phyloP scores from a whole-genome alignment of 2,113 vertebrate species.

The Tragelaphus strepsiceros region DNA sequence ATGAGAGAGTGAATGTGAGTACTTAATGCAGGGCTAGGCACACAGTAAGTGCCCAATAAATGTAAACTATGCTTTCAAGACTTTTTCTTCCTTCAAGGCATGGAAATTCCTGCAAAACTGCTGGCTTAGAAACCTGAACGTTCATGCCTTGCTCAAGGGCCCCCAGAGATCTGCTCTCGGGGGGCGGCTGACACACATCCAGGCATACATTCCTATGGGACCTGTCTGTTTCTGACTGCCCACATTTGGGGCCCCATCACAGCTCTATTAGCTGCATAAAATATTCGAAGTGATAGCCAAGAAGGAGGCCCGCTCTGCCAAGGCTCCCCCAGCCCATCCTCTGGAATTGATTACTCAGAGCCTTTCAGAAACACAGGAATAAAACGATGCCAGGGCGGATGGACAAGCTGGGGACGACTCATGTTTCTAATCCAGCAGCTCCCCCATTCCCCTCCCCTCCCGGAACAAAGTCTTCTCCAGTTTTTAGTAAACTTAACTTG shows the following conservation, averaged over 20 bases:
- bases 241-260: constrained; percentile 17
- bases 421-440: constrained; percentile 77
- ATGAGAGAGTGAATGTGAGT: accelerated
- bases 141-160: neutral
- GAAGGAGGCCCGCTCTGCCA: constrained; percentile 74
- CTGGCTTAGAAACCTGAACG: neutral
- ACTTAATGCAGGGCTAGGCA: accelerated
- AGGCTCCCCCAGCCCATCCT: constrained; percentile 73
- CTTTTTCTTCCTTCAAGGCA: neutral
- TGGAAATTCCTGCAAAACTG: neutral
- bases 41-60: neutral
- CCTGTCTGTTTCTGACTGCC: constrained; percentile 27
- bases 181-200: neutral
- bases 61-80: neutral
- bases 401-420: constrained; percentile 79
- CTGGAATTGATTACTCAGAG: constrained; percentile 83
- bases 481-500: constrained; percentile 78
- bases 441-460: constrained; percentile 16
- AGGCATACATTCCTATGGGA: constrained; percentile 14
- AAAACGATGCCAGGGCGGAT: constrained; percentile 78
- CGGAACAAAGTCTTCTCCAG: constrained; percentile 75
- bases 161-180: neutral
- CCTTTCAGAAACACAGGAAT: constrained; percentile 79
- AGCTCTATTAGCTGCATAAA: constrained; percentile 66
- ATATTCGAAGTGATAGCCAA: constrained; percentile 74